Evolutionary conservation across 2,113 vertebrate genomes (phyloP), one percentile per base, ranked within the genome.

Genomic region (Brachionichthys hirsutus): DNA sequence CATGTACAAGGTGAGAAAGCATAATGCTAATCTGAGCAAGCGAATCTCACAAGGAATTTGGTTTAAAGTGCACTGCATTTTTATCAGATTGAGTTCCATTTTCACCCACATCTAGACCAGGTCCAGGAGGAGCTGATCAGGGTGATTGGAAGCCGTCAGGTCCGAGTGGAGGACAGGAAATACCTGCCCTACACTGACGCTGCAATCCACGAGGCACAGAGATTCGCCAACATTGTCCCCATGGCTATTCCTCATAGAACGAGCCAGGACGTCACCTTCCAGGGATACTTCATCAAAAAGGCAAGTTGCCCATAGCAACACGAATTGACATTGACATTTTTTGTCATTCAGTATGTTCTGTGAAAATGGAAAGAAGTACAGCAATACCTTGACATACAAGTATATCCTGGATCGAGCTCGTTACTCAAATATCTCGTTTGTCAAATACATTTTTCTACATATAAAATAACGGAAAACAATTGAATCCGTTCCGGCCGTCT

Each of bases 201-300:
- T 1, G 91, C 91, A 22, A 83, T 91, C 46, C 91, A 92, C 24
- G 90, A 92, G 61, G 53, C 65, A 8, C 87, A 88, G 66, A 87
- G 91, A 65, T 4, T 90, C 1, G 67, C 76, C 3, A 88, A 89
- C 51, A 73, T 91, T 1, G 30, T 19, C 1, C 89, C 90, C 3
- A 62, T 89, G 44, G 45, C 54, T 3, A 1, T 82, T 45, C 59
- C 73, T 53, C 84, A 80, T 52, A 70, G 24, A 69, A 80, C 71
- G 38, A 80, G 53, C 30, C 45, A 0, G 54, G 88, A 91, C 60
- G 56, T 87, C 42, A 86, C 70, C 52, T 83, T 84, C 51, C 73
- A 87, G 11, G 74, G 65, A 22, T 75, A 73, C 49, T 68, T 80
- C 11, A 73, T 86, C 34, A 19, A 68, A 64, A 13, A 81, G 65